Evolutionary conservation across 2,888 invertebrate species (phyloP), one percentile per base, ranked within the genome.

Genomic region (Ophion costatus): DNA sequence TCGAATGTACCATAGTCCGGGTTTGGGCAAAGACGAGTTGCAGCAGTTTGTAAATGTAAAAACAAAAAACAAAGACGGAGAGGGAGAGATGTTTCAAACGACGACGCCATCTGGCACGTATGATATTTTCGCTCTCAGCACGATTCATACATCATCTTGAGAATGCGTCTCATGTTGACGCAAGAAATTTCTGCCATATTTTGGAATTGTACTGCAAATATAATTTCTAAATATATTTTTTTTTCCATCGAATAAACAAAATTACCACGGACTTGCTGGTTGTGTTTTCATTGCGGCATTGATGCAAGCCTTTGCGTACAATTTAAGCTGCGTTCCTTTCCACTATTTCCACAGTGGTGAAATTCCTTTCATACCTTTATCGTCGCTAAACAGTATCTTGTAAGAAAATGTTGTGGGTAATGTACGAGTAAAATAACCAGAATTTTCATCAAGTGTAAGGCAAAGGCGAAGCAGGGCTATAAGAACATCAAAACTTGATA

Each of bases 221-320:
- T 78, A 33, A 80, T 75, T 78, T 82, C 42, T 29, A 69, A 76
- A 81, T 75, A 14, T 71, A 61, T 81, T 81, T 85, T 84, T 79
- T 85, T 73, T 33, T 70, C 56, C 22, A 82, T 73, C 73, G 42
- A 82, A 85, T 82, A 85, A 85, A 85, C 56, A 73, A 85, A 69
- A 76, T 79, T 67, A 33, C 71, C 51, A 45, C 57, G 11, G 29
- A 38, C 67, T 74, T 29, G 29, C 69, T 78, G 38, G 22, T 64
- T 59, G n/a, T 63, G 17, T 38, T 24, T 7, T 33, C 57, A 67
- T 61, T 9, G 0, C 24, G 20, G 17, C 17, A 51, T 51, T 51
- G 51, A 5, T 17, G 51, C 51, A 51, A 51, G 14, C 51, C 17
- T 5, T 3, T 51, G 51, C 51, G 51, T 14, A 51, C 51, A 51